A percentile compares a stretch with the other conserved stretches of the same genome.
Evolutionary conservation across 2,888 invertebrate genomes (phyloP).

Genomic region (Melipona bicolor): DNA sequence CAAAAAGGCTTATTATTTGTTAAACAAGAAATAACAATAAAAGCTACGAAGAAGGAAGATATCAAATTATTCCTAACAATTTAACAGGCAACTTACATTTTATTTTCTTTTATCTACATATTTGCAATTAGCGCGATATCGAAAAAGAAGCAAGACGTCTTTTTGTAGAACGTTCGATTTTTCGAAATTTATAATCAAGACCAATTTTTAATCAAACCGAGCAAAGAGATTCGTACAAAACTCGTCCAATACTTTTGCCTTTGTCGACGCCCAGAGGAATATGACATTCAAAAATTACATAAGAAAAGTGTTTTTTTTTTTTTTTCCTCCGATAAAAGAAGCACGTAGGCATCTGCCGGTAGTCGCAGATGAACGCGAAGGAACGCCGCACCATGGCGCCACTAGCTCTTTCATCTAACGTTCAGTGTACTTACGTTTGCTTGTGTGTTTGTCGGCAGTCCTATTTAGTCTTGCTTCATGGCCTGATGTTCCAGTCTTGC

Average conservation of each 20-base stretch:
- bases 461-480: conserved; percentile 71
- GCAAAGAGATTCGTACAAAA: too few relatives aligned
- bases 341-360: conserved; percentile 14
- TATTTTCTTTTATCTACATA: not conserved
- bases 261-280: too few relatives aligned
- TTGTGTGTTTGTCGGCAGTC: conserved; percentile 38
- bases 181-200: too few relatives aligned
- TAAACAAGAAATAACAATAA: not conserved
- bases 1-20: not conserved
- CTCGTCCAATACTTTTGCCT: too few relatives aligned
- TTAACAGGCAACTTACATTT: not conserved
- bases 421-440: conserved; percentile 2
- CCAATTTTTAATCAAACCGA: too few relatives aligned
- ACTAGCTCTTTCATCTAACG: conserved; percentile 11
- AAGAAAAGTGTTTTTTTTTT: too few relatives aligned
- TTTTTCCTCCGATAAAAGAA: not conserved
- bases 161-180: too few relatives aligned
- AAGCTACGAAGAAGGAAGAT: not conserved
- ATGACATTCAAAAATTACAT: too few relatives aligned
- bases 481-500: conserved; percentile 64
- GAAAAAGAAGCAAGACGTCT: not conserved
- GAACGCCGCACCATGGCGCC: conserved; percentile 40
- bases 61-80: not conserved
- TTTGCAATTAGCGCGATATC: not conserved
- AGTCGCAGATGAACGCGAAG: not conserved